Evolutionary conservation across 2,113 vertebrate species (phyloP).

Genomic region (Onychorhynchus coronatus): DNA sequence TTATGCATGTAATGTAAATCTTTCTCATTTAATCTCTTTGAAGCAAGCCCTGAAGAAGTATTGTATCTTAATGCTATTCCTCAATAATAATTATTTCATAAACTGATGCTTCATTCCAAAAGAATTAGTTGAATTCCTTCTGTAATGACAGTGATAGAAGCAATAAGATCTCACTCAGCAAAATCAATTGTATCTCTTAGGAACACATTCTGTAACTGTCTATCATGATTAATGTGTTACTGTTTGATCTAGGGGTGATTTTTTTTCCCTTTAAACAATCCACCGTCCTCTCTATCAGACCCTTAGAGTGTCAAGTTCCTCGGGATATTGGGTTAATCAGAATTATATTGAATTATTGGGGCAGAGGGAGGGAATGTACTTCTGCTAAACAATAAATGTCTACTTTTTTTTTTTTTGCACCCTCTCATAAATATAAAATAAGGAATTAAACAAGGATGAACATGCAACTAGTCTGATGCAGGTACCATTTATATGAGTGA

Average conservation of each 20-base stretch:
- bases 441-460: not conserved
- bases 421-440: not conserved
- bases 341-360: not conserved
- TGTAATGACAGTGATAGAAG: not conserved
- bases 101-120: not conserved
- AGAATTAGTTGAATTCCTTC: not conserved
- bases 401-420: not conserved
- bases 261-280: not conserved
- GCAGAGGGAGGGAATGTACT: not conserved
- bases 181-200: constrained; percentile 19
- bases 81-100: constrained; percentile 1
- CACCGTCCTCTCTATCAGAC: not conserved
- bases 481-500: not conserved
- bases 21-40: not conserved
- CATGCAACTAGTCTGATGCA: not conserved
- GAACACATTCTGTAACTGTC: not conserved
- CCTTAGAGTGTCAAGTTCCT: not conserved
- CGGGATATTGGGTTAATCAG: not conserved
- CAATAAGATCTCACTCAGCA: not conserved
- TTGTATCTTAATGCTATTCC: not conserved
- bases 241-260: not conserved
- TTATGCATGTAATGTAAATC: not conserved
- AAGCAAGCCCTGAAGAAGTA: not conserved
- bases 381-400: not conserved
- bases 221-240: not conserved